Base-by-base conservation (phyloP, 2,888 invertebrate genomes). In the Scrobipalpa atriplicella region DNA sequence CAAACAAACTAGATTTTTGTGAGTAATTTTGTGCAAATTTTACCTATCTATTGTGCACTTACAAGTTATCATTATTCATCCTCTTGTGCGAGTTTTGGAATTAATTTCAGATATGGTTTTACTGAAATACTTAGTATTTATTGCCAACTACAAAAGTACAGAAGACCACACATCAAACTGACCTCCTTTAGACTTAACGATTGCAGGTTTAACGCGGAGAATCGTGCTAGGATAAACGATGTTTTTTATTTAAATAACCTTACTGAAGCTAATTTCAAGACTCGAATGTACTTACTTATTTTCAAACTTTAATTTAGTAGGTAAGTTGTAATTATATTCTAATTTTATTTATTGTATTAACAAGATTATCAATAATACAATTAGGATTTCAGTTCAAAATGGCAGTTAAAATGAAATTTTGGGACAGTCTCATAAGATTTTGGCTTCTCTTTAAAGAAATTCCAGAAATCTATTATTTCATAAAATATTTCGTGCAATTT, bases 341-440 rank as follows among this genome's bases (percentile, higher is more conserved):
- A 56, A 21, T 21, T 21, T 21, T 56, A 56, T 29, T 38, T 43
- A 21, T 61, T 39, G n/a, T 47, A 62, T 61, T 39, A 10, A 41
- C 19, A 56, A 56, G 36, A 47, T 43, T 62, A 62, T 21, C 18
- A 61, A 61, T 61, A 52, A 36, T 63, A 52, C 19, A 63, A 13
- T 39, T 29, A 62, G 21, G 18, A 29, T 63, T 52, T 51, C 52
- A 51, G 63, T 65, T 60, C 51, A 61, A 65, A 60, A 65, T 60
- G 64, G 64, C 64, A 64, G 51, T 65, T 51, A 18, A 75, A 77
- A 75, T 71, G 64, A 77, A 75, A 75, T 56, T 51, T 60, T 70
- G 67, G 71, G 71, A 68, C 71, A 75, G 74, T 78, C 74, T 78
- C 71, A 68, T 72, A 71, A 71, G 67, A 69, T 67, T 66, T 71